Conservation (phyloP, 2,888 invertebrate species). For the Oxystoma pomonae region DNA sequence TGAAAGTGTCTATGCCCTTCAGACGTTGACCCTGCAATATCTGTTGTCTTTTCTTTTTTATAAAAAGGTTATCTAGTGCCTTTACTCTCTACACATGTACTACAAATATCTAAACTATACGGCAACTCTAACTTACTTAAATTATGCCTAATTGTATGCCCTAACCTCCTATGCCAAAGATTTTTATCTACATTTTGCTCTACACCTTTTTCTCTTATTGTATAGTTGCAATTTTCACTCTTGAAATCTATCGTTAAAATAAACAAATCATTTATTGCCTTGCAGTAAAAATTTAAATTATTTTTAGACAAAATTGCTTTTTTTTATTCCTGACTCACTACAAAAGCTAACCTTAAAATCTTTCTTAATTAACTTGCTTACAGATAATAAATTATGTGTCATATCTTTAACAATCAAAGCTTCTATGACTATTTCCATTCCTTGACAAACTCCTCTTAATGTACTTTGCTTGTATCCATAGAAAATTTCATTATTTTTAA, state of each 20-base stretch:
- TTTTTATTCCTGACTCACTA: neutral
- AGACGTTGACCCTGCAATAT: neutral
- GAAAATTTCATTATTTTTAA: too few species aligned
- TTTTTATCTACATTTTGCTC: neutral
- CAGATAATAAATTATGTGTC: too few species aligned
- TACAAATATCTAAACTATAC: neutral
- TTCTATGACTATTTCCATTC: too few species aligned
- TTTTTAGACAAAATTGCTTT: neutral
- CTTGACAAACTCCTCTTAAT: too few species aligned
- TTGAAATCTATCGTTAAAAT: neutral
- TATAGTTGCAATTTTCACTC: neutral
- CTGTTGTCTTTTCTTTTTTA: neutral
- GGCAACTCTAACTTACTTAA: neutral
- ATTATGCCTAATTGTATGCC: neutral
- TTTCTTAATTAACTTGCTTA: too few species aligned
- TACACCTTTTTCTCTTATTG: neutral
- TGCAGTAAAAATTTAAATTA: neutral
- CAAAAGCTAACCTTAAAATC: too few species aligned
- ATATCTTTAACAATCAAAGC: too few species aligned
- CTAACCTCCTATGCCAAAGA: neutral
- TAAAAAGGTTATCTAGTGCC: neutral
- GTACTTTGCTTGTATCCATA: too few species aligned
- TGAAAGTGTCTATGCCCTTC: conserved; percentile 15
- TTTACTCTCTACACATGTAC: neutral
- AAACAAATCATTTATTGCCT: neutral